A percentile compares a stretch with the other conserved stretches of the same genome.
Evolutionary conservation across 1,140 invertebrate species (phyloP).

Genomic region (Lanistes nyassanus): DNA sequence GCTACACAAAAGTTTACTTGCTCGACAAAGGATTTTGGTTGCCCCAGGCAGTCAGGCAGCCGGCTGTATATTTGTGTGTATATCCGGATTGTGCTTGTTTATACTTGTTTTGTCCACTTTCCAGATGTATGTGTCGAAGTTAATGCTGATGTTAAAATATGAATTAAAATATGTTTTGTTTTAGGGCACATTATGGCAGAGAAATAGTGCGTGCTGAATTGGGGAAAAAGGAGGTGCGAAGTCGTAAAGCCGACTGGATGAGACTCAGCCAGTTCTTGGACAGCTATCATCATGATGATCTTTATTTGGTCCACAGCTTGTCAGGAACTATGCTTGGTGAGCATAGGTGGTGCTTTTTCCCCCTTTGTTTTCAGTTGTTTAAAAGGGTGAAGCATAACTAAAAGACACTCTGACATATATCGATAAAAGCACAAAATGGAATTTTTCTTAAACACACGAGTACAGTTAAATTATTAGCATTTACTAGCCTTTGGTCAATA

Average conservation of each 20-base stretch:
- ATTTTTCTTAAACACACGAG: no score
- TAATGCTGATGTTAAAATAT: no score
- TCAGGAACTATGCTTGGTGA: conserved; percentile 42
- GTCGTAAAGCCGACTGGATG: conserved; percentile 34
- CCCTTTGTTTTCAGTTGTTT: neutral
- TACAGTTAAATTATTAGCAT: no score
- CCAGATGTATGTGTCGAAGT: no score
- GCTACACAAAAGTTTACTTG: no score
- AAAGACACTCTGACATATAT: neutral
- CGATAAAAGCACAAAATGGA: no score
- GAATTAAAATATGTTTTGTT: conserved; percentile 26
- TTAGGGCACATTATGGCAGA: conserved; percentile 44
- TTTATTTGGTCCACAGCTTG: conserved; percentile 62
- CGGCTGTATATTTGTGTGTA: no score
- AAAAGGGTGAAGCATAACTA: neutral
- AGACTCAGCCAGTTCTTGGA: conserved; percentile 56
- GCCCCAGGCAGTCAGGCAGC: neutral
- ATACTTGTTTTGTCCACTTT: no score
- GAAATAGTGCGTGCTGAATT: conserved; percentile 54
- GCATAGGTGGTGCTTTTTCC: neutral
- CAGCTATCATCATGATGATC: conserved; percentile 50
- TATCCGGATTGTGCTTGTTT: no score
- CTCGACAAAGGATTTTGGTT: no score
- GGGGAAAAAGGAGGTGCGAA: conserved; percentile 61
- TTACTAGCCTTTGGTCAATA: no score